A percentile compares a stretch with the other conserved stretches of the same genome.
phyloP scores from a whole-genome alignment of 1,140 invertebrate genomes.

The Battus philenor region DNA sequence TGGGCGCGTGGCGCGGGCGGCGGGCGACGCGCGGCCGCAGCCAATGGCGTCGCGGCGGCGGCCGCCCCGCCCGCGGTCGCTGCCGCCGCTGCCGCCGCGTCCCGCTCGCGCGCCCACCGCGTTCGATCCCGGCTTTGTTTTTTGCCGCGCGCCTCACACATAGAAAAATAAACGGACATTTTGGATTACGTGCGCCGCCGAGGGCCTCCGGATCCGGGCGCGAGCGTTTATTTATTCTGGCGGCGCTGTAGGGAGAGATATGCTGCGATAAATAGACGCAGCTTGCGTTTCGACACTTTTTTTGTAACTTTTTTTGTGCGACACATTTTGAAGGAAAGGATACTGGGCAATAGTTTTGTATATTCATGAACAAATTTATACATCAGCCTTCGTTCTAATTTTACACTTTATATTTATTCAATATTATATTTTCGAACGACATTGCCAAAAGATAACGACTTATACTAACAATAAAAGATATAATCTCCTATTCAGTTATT shows the following conservation, averaged over 20 bases:
- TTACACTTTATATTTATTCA: too few relatives aligned
- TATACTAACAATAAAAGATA: too few relatives aligned
- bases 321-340: too few relatives aligned
- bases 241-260: conserved; percentile 52
- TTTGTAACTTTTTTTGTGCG: conserved; percentile 23
- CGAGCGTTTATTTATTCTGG: conserved; percentile 63
- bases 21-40: conserved; percentile 36
- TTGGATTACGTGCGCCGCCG: conserved; percentile 57
- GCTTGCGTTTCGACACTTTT: conserved; percentile 47
- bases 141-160: conserved; percentile 50
- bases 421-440: too few relatives aligned
- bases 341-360: too few relatives aligned
- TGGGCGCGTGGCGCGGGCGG: conserved; percentile 67
- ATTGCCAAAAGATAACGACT: too few relatives aligned
- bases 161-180: conserved; percentile 75
- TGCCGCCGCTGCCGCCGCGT: conserved; percentile 32
- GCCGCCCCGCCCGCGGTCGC: conserved; percentile 68
- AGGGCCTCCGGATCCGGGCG: conserved; percentile 64
- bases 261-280: conserved; percentile 62
- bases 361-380: too few relatives aligned
- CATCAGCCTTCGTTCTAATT: too few relatives aligned
- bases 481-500: too few relatives aligned
- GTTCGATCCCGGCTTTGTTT: conserved; percentile 57
- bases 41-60: conserved; percentile 52
- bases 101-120: conserved; percentile 33